phyloP scores from a whole-genome alignment of 2,113 vertebrate genomes.

The Catharus bicknelli region DNA sequence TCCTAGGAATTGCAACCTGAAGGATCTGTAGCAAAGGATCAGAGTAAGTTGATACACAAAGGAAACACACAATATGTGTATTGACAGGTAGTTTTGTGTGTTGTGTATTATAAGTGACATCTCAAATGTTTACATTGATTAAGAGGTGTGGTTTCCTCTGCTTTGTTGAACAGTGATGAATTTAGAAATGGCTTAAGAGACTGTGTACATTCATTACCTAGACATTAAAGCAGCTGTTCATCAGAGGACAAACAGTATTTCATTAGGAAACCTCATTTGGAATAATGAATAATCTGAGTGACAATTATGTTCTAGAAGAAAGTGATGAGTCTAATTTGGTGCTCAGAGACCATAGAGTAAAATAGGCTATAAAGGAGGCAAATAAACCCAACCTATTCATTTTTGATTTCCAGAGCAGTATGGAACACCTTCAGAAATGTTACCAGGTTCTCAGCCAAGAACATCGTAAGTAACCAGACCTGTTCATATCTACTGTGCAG shows the following conservation, averaged over 20 bases:
- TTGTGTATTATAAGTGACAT: rapidly evolving
- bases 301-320: not conserved
- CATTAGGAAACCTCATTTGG: not conserved
- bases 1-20: conserved; percentile 80
- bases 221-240: not conserved
- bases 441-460: conserved; percentile 66
- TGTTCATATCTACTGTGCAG: not conserved
- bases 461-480: conserved; percentile 78
- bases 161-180: not conserved
- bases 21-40: conserved; percentile 74
- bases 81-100: not conserved
- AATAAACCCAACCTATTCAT: not conserved
- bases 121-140: not conserved
- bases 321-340: not conserved
- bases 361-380: not conserved
- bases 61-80: not conserved
- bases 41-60: conserved; percentile 82
- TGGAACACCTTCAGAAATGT: conserved; percentile 68
- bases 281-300: not conserved
- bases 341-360: not conserved
- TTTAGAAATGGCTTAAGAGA: not conserved
- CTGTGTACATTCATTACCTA: not conserved
- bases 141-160: not conserved
- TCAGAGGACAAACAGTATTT: not conserved
- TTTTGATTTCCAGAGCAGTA: conserved; percentile 71